Evolutionary conservation across 23 tunicate genomes (phyloP).

Genomic region (Trididemnum clinides): DNA sequence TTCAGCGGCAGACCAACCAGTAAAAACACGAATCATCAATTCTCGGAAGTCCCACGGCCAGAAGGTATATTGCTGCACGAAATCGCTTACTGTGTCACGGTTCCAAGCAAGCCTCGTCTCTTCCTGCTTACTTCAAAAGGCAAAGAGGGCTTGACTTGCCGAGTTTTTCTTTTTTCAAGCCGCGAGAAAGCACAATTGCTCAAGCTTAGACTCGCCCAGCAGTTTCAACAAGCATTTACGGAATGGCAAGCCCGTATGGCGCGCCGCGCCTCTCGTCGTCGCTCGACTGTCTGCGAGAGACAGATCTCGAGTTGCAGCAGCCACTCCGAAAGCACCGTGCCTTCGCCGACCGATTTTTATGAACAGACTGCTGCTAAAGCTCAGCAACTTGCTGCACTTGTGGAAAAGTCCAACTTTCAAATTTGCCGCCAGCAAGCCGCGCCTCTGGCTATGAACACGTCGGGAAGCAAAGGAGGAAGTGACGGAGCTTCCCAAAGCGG

Average conservation of each 20-base stretch:
- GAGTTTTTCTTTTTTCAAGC: constrained; percentile 45
- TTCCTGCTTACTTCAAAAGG: constrained; percentile 76
- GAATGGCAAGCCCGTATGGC: constrained; percentile 42
- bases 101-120: constrained; percentile 51
- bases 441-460: background rate
- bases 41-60: background rate
- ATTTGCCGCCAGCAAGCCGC: background rate
- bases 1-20: background rate
- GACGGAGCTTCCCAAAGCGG: background rate
- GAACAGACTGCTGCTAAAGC: background rate
- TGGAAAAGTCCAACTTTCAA: no score
- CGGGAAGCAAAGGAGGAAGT: no score
- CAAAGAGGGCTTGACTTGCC: constrained; percentile 49
- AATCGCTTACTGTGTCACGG: constrained; percentile 78
- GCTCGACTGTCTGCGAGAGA: background rate
- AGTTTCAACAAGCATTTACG: constrained; percentile 49
- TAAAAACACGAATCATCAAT: background rate
- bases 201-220: constrained; percentile 53
- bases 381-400: background rate
- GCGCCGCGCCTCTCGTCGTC: constrained; percentile 27
- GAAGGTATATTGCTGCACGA: constrained; percentile 55
- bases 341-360: background rate
- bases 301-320: background rate
- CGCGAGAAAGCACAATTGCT: constrained; percentile 67
- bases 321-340: background rate